Percentiles rank a stretch among this genome's conserved stretches.
These are phyloP conservation scores for Pleuronectes platessa DNA, from an alignment of 2,113 vertebrate species.

Conservation along the genomic window DNA sequence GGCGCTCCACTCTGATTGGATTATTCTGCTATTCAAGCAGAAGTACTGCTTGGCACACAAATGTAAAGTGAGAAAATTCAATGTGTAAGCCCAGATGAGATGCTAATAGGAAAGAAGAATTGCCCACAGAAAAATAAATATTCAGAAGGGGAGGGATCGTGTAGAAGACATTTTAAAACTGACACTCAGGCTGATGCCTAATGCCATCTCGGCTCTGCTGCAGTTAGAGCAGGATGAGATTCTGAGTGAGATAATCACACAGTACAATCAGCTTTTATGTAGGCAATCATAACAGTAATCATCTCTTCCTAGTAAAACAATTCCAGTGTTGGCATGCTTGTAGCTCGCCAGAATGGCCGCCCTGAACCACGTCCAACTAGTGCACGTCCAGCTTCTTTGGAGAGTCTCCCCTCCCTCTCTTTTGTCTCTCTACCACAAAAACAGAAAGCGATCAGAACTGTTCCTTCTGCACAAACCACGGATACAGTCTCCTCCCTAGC, in stretches of 20 bases:
- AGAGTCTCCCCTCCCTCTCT: neutral
- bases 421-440: constrained; percentile 19
- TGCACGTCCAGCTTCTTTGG: neutral
- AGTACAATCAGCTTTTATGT: constrained; percentile 50
- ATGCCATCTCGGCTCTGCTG: constrained; percentile 43
- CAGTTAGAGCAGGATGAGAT: constrained; percentile 39
- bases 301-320: constrained; percentile 42
- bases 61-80: constrained; percentile 73
- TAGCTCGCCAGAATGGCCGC: constrained; percentile 12
- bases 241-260: constrained; percentile 52
- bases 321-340: constrained; percentile 33
- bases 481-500: neutral
- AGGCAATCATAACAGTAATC: constrained; percentile 56
- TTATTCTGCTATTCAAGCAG: constrained; percentile 77
- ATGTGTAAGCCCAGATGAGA: constrained; percentile 72
- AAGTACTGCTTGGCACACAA: constrained; percentile 66
- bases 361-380: constrained; percentile 1
- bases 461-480: constrained; percentile 3
- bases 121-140: constrained; percentile 46
- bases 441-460: constrained; percentile 23
- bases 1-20: constrained; percentile 67
- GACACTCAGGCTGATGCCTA: constrained; percentile 45
- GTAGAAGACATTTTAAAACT: constrained; percentile 43
- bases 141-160: constrained; percentile 38
- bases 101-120: constrained; percentile 70